Evolutionary conservation across 2,888 invertebrate species (phyloP), one percentile per base, ranked within the genome.

Genomic region (Alcis repandata): DNA sequence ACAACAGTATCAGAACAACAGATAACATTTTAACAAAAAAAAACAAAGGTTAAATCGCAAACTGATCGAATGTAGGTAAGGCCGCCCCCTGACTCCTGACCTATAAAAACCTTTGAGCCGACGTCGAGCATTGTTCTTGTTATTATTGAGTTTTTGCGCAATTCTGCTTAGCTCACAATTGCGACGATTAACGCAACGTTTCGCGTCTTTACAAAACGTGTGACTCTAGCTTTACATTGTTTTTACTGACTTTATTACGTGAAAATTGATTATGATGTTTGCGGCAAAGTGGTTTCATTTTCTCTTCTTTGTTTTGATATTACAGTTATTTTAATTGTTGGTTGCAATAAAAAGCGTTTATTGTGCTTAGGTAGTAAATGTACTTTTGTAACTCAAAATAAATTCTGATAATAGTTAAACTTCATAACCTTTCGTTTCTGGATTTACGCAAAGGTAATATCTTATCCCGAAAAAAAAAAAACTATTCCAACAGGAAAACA

Each of bases 71-170:
- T n/a, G n/a, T n/a, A n/a, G n/a, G 11, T n/a, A 19, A 45, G 1
- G 10, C 11, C 10, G 43, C 10, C 11, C 19, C 2, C n/a, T 13
- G 20, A 20, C 59, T 60, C 56, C 13, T 20, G 27, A 40, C n/a
- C 57, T 60, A 69, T 57, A 63, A 38, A 60, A 74, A 74, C 71
- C 73, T 73, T 68, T 72, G 68, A 70, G 75, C 63, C 74, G 74
- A 68, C 72, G 72, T 68, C 70, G 63, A 68, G 75, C 79, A 80
- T 82, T 85, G 84, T 84, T 84, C 81, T 80, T 76, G 70, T 80
- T 79, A 75, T 78, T 75, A 75, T 78, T 75, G 49, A 69, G 74
- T 84, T 84, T 84, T 85, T 85, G 78, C 78, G 77, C 79, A 84
- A 84, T 66, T 65, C 58, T 56, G 51, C 63, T 62, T 22, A 57